A percentile compares a stretch with the other conserved stretches of the same genome.
phyloP scores from a whole-genome alignment of 2,113 vertebrate species.

The Procavia capensis region DNA sequence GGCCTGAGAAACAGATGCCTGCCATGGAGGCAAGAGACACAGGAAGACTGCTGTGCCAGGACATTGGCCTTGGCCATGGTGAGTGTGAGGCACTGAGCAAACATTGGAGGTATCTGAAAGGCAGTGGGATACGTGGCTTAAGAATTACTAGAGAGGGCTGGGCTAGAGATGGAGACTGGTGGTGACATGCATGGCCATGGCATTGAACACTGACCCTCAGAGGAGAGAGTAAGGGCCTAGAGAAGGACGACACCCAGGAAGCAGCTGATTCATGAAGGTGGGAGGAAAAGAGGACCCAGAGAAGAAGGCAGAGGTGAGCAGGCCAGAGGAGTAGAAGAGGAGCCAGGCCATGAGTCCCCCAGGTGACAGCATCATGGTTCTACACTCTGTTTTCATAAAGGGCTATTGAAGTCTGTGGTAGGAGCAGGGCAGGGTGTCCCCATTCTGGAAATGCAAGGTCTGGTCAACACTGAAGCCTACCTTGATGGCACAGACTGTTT shows the following conservation, averaged over 20 bases:
- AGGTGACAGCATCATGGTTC: fast-evolving
- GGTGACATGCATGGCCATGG: fast-evolving
- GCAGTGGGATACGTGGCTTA: not conserved
- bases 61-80: not conserved
- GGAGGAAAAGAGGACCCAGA: not conserved
- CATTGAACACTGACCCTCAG: not conserved
- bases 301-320: not conserved
- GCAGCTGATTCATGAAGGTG: not conserved
- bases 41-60: not conserved
- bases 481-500: not conserved
- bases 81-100: not conserved
- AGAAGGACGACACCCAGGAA: too few relatives aligned
- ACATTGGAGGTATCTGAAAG: not conserved
- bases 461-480: not conserved
- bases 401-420: not conserved
- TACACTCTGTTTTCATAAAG: not conserved
- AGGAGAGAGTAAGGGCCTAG: not conserved
- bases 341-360: too few relatives aligned
- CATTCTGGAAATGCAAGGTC: not conserved
- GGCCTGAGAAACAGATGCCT: not conserved
- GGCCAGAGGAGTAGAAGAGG: not conserved
- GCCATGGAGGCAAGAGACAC: not conserved
- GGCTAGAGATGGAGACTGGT: not conserved
- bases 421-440: not conserved
- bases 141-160: not conserved